Conservation (phyloP, 2,113 vertebrate species). For the Clarias gariepinus region DNA sequence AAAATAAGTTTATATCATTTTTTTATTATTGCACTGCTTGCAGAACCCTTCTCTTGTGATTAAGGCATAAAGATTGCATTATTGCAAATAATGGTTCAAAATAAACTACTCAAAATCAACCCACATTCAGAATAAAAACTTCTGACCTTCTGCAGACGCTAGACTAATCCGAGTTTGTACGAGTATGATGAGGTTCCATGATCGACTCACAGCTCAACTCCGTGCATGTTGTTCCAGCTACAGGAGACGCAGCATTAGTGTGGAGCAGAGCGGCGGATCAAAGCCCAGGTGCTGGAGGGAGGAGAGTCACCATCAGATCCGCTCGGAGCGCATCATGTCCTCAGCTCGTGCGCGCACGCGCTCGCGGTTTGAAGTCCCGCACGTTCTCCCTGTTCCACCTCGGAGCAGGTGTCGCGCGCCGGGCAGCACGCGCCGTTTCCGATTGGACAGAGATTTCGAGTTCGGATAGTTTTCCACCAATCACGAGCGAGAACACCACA, state of each 20-base stretch:
- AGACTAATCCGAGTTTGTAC: background rate
- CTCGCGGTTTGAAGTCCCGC: background rate
- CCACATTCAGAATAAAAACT: background rate
- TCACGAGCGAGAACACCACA: background rate
- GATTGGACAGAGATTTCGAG: slow-evolving; percentile 19
- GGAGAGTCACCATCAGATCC: background rate
- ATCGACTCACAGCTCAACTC: slow-evolving; percentile 36
- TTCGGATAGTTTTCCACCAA: slow-evolving; percentile 13
- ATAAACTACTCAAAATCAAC: background rate
- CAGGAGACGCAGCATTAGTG: background rate
- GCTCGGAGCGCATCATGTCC: background rate
- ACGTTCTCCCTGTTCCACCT: background rate
- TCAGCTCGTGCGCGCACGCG: background rate
- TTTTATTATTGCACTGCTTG: too few relatives aligned
- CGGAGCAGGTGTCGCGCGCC: background rate
- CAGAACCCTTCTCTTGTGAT: background rate
- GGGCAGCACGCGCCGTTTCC: background rate
- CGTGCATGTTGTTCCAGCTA: background rate
- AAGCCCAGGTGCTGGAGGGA: too few relatives aligned
- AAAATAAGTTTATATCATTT: background rate
- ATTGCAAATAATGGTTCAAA: background rate
- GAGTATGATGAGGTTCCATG: background rate
- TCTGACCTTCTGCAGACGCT: background rate
- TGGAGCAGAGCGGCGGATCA: too few relatives aligned
- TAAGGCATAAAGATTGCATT: background rate